Conservation (phyloP, 1,140 invertebrate species). For the Ostrea denselamellosa region DNA sequence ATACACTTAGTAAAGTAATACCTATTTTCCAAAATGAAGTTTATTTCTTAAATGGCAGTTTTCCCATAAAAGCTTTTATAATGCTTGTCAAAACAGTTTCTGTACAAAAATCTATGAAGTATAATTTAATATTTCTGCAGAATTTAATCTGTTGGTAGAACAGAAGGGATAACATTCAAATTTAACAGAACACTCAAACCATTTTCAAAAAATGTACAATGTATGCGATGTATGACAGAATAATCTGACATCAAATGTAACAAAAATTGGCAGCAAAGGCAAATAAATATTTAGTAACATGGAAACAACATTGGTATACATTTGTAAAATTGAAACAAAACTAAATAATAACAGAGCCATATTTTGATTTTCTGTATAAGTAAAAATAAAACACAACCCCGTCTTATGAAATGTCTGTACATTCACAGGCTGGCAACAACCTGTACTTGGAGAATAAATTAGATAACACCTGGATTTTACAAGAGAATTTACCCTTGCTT, state of each 20-base stretch:
- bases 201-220: neutral
- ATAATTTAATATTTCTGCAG: neutral
- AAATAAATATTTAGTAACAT: neutral
- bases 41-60: neutral
- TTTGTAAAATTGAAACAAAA: neutral
- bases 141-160: neutral
- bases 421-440: neutral
- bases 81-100: neutral
- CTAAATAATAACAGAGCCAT: neutral
- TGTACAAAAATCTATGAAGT: neutral
- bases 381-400: neutral
- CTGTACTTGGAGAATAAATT: neutral
- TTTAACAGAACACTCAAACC: neutral
- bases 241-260: neutral
- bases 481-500: too few relatives aligned
- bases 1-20: too few relatives aligned
- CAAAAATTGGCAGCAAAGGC: neutral
- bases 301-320: neutral
- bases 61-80: neutral
- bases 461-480: neutral
- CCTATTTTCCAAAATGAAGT: too few relatives aligned
- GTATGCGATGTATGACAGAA: neutral
- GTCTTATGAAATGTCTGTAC: neutral
- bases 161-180: neutral
- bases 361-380: constrained; percentile 1